Evolutionary conservation across 2,113 vertebrate species (phyloP).

Genomic region (Morone chrysops): DNA sequence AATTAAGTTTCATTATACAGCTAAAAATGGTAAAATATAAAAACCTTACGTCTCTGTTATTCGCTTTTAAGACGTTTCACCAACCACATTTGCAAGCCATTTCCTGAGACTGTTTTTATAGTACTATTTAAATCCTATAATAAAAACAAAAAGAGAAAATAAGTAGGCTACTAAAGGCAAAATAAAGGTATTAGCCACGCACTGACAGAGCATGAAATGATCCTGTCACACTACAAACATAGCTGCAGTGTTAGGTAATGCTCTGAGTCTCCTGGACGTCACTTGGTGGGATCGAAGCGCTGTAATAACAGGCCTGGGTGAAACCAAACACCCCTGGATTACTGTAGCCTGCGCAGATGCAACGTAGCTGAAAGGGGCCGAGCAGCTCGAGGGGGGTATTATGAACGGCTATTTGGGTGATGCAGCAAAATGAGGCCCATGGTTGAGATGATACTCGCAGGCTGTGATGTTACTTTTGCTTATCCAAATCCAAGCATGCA

Average conservation of each 20-base stretch:
- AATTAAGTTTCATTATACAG: conserved; percentile 38
- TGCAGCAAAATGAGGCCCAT: conserved; percentile 57
- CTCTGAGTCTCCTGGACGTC: conserved; percentile 51
- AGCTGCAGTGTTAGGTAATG: conserved; percentile 71
- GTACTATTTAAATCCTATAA: conserved; percentile 55
- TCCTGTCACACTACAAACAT: conserved; percentile 70
- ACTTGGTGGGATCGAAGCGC: conserved; percentile 54
- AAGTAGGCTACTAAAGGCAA: conserved; percentile 48
- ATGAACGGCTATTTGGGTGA: conserved; percentile 65
- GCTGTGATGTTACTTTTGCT: conserved; percentile 38
- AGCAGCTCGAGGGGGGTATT: conserved; percentile 51
- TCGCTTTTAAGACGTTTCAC: conserved; percentile 41
- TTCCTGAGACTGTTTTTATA: conserved; percentile 65
- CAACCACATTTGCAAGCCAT: conserved; percentile 62
- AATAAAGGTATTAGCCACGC: conserved; percentile 59
- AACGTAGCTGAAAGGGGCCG: conserved; percentile 60
- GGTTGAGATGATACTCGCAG: conserved; percentile 42
- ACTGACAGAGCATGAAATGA: conserved; percentile 70
- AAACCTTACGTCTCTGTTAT: conserved; percentile 4
- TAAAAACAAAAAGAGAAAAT: conserved; percentile 58
- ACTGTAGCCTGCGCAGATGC: conserved; percentile 70
- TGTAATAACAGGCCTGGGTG: conserved; percentile 69
- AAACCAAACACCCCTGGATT: conserved; percentile 81
- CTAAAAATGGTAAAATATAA: conserved; percentile 47
- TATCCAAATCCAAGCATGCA: conserved; percentile 38